Percentiles rank a stretch among this genome's conserved stretches.
These are phyloP conservation scores for Tryphoninae sp. DNA, from an alignment of 2,888 invertebrate genomes.

Conservation along the genomic window DNA sequence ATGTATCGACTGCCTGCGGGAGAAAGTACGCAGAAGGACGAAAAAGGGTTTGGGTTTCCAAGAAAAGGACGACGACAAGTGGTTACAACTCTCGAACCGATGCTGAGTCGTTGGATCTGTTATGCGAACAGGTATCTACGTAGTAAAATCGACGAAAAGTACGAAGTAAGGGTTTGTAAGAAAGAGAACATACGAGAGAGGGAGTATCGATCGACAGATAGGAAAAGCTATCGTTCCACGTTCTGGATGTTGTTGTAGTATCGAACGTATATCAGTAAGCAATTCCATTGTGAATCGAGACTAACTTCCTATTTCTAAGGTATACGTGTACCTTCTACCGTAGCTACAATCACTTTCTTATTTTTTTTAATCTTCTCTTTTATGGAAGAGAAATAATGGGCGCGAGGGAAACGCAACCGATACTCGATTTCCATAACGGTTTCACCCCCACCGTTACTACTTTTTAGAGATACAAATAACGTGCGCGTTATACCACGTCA, in stretches of 20 bases:
- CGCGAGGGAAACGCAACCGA: background rate
- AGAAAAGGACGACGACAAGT: background rate
- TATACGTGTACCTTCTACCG: slow-evolving; percentile 3
- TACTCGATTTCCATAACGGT: slow-evolving; percentile 17
- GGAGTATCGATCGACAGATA: slow-evolving; percentile 24
- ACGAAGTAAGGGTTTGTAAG: background rate
- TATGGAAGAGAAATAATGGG: slow-evolving; percentile 29
- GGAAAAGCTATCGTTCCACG: slow-evolving; percentile 1
- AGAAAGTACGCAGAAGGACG: no score
- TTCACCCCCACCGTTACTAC: background rate
- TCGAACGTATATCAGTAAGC: slow-evolving; percentile 40
- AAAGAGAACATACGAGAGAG: slow-evolving; percentile 18
- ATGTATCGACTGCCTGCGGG: no score
- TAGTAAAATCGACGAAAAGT: slow-evolving; percentile 24
- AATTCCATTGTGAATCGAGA: slow-evolving; percentile 43
- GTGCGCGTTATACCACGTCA: background rate
- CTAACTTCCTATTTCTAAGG: background rate
- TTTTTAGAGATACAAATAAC: background rate
- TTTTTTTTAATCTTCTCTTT: slow-evolving; percentile 7
- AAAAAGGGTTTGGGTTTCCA: background rate
- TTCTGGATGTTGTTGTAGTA: slow-evolving; percentile 13
- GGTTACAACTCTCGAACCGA: background rate
- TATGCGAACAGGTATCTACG: slow-evolving; percentile 31
- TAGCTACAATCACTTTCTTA: background rate
- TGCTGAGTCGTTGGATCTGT: background rate